Percentiles rank a stretch among this genome's conserved stretches.
Evolutionary conservation across 2,113 vertebrate genomes (phyloP).

Genomic region (Cochlearius cochlearius): DNA sequence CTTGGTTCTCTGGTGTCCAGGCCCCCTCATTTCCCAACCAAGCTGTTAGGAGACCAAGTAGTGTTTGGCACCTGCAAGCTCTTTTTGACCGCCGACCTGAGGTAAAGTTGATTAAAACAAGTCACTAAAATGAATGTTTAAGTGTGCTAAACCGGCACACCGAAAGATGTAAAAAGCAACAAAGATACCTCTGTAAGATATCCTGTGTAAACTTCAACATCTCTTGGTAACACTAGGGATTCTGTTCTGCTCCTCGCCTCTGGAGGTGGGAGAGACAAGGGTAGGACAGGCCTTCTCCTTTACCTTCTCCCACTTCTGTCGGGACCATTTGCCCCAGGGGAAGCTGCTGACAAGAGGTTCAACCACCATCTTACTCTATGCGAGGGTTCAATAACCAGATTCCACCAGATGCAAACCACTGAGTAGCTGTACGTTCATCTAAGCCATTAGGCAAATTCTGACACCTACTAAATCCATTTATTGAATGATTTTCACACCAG

Average conservation of each 20-base stretch:
- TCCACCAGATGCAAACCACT: neutral
- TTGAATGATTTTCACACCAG: neutral
- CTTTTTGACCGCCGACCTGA: neutral
- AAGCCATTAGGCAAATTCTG: neutral
- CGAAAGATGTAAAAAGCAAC: neutral
- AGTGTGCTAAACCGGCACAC: neutral
- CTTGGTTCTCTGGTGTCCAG: neutral
- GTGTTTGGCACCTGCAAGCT: neutral
- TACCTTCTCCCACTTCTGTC: neutral
- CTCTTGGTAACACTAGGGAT: neutral
- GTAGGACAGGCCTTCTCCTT: neutral
- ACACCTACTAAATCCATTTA: neutral
- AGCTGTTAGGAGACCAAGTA: neutral
- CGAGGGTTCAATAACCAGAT: neutral
- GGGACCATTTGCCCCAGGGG: neutral
- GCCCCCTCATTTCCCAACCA: neutral
- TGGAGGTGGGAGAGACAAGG: neutral
- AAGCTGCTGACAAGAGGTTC: neutral
- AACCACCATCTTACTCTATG: neutral
- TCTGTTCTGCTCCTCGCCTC: neutral
- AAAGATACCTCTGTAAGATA: neutral
- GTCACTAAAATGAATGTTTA: neutral
- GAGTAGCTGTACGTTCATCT: fast-evolving
- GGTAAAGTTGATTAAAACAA: neutral
- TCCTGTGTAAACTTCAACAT: fast-evolving